phyloP scores from a whole-genome alignment of 2,113 vertebrate genomes.

The Lophura nycthemera region DNA sequence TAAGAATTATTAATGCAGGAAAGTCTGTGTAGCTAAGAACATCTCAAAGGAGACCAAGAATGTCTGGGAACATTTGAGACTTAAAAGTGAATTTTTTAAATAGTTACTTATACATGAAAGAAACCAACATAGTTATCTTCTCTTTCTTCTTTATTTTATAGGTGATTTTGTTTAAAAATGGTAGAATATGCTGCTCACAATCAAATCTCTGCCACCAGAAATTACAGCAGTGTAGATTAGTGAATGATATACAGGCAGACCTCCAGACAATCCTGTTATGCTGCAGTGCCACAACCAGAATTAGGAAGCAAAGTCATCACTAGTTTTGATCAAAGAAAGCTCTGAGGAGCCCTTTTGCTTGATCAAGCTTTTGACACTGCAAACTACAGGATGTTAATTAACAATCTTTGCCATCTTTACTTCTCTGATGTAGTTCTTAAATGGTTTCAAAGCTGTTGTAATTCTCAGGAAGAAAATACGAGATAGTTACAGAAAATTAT shows the following conservation, averaged over 20 bases:
- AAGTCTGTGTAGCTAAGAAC: background rate
- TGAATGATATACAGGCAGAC: background rate
- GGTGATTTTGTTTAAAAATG: background rate
- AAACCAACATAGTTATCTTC: background rate
- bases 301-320: background rate
- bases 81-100: background rate
- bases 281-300: background rate
- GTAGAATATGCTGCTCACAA: background rate
- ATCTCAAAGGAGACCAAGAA: background rate
- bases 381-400: conserved; percentile 45
- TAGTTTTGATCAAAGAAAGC: conserved; percentile 22
- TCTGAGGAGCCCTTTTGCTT: conserved; percentile 31
- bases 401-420: conserved; percentile 15
- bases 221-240: background rate
- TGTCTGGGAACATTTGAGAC: background rate
- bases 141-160: background rate
- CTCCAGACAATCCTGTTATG: background rate
- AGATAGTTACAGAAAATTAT: conserved; percentile 10
- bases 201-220: background rate
- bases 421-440: conserved; percentile 53
- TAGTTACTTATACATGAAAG: background rate
- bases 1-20: background rate
- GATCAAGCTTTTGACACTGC: conserved; percentile 20
- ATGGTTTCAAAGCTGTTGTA: conserved; percentile 26
- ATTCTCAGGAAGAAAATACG: conserved; percentile 20